Evolutionary conservation across 2,888 invertebrate genomes (phyloP), one percentile per base, ranked within the genome.

Genomic region (Lasioglossum morio): DNA sequence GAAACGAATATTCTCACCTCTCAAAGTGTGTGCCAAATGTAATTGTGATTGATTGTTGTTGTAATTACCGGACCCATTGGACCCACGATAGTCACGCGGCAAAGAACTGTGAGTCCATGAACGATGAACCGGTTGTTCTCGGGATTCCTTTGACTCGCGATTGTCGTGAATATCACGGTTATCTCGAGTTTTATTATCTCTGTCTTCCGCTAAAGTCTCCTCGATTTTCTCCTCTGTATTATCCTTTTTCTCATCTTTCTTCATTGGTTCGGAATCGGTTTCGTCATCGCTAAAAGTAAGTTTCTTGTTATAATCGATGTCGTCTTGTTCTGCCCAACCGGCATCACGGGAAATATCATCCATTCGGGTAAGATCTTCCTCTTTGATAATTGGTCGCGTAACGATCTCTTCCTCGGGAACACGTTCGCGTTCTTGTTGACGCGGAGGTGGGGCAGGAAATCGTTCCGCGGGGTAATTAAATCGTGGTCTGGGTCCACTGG

Each of bases 231-330:
- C 94, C 72, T 94, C 93, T 77, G 94, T 95, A 12, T 76, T 77
- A n/a, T 93, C 92, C 77, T 90, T 92, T 23, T 90, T 92, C 81
- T 91, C 95, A 78, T 92, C 93, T 46, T 86, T 92, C 88, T 92
- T 93, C 89, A 92, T 92, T 74, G 89, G 92, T 91, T 95, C 95
- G 77, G 92, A 88, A 30, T 95, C 94, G n/a, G 94, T 94, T 95
- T 99, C 99, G 93, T 99, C 99, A 95, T 99, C 99, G 94, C 99
- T 99, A 95, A 99, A 99, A 90, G 98, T 97, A 94, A 99, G 96
- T 95, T 98, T 99, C 96, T 98, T 98, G 96, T 98, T 98, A 94
- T 99, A 99, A 95, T 99, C 99, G 94, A 99, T 98, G 95, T 98
- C 98, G 94, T 98, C 98, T 93, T 98, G 97, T 91, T 97, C 97